Evolutionary conservation across 2,797 vertebrate species (phyloP), one percentile per base, ranked within the genome.

Genomic region (Alcedo atthis): DNA sequence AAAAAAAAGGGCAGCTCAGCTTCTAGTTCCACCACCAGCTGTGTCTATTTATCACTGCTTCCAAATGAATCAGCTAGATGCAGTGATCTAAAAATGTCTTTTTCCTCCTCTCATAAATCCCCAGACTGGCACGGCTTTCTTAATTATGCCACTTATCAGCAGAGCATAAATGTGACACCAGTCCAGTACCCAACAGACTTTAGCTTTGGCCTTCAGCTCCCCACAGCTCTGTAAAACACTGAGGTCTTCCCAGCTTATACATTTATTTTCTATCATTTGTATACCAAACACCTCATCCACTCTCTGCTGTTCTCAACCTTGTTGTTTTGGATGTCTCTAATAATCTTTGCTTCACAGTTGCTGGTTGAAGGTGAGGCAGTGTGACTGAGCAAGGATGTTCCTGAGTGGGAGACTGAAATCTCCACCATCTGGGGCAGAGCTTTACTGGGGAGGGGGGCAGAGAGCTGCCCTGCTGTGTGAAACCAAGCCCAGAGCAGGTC

Each of bases 81-180:
- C 84, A 57, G 40, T 61, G 55, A 37, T 67, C 30, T 82, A 81
- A 61, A 85, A 92, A 93, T 28, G 10, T 55, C 10, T 15, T 92
- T 88, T 82, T 94, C 71, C 79, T 95, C 66, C 89, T 68, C 8
- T 92, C 32, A 5, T 81, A 94, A 81, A 83, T 88, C 35, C 26
- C 51, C 71, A 89, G 43, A 54, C 20, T 71, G 63, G 61, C 26
- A 73, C 66, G 67, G 26, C 40, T 82, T 96, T 91, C 84, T 92
- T 33, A 85, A 48, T 75, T 57, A 74, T 61, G 33, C 33, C 42
- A 45, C 79, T 92, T 30, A 75, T 62, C 71, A 64, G 35, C 82
- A 89, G 67, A 86, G 37, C 78, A 17, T 30, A 51, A 90, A 55
- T 9, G 3, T 46, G 45, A 30, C 73, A 49, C 48, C 54, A 43